Evolutionary conservation across 2,113 vertebrate species (phyloP), one percentile per base, ranked within the genome.

Genomic region (Macquaria ambigua): DNA sequence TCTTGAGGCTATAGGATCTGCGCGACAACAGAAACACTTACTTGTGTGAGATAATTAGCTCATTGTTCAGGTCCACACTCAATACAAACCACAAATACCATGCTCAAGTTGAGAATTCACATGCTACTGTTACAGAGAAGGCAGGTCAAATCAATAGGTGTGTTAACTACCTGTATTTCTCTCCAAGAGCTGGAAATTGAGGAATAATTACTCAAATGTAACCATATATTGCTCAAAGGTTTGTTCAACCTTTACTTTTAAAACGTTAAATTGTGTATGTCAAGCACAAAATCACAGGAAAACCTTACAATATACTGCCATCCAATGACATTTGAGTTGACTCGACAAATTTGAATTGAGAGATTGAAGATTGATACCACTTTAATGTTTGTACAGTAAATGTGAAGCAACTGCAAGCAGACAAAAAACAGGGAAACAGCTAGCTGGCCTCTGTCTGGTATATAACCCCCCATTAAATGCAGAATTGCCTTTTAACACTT

Each of bases 1-100:
- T 92, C 90, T 92, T 34, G 62, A 88, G 93, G 89, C 91, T 90
- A 87, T 37, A 20, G 58, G 81, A 88, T 89, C 86, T 84, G 64
- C 21, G 23, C 9, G 2, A 71, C 76, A 23, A 23, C 64, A 69
- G 9, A 77, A 80, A 53, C 5, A 9, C 46, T 75, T 66, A 56
- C n/a, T 87, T 61, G 23, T 76, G 23, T 8, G 53, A 53, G n/a
- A 87, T 69, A 79, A 84, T 86, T 53, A 66, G 25, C 20, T 75
- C 23, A 68, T 66, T 67, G 21, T 84, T 77, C 43, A 15, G 11
- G 16, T 68, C 66, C 23, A n/a, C 6, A 63, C 12, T 55, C 5
- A 58, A 20, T 20, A 69, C 43, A 77, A 12, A 12, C 25, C 52
- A 31, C 1, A 59, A 66, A 28, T 61, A 64, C 12, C 21, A 48